A percentile compares a stretch with the other conserved stretches of the same genome.
Conservation (phyloP, 2,113 vertebrate genomes). For the Hirundichthys speculiger region DNA sequence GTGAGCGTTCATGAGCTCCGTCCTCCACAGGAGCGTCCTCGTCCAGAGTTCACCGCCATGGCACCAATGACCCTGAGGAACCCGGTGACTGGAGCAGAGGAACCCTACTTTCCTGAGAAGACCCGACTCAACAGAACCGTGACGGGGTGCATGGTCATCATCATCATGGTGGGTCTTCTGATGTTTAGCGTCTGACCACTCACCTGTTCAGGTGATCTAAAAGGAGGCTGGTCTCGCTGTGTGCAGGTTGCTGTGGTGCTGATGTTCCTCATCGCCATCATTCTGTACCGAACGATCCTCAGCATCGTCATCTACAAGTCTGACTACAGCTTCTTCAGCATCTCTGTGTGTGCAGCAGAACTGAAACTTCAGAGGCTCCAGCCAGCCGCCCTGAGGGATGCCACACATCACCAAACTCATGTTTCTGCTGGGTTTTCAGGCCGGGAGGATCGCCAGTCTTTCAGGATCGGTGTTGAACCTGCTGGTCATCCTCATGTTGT, state of each 20-base stretch:
- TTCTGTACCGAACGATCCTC: constrained; percentile 81
- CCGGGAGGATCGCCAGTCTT: constrained; percentile 76
- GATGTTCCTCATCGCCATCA: constrained; percentile 84
- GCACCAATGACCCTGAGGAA: constrained; percentile 82
- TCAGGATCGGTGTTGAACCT: constrained; percentile 80
- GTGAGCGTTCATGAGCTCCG: neutral
- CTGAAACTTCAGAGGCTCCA: neutral
- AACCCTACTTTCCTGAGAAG: constrained; percentile 79
- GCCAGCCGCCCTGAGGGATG: neutral
- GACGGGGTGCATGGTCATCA: constrained; percentile 80
- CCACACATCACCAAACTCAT: neutral
- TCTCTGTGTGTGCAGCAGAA: constrained; percentile 71
- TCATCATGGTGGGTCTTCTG: constrained; percentile 79
- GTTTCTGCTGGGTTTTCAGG: constrained; percentile 55
- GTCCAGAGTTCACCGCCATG: constrained; percentile 82
- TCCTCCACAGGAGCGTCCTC: constrained; percentile 74
- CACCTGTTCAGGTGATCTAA: too few species aligned
- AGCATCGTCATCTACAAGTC: constrained; percentile 80
- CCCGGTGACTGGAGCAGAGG: constrained; percentile 82
- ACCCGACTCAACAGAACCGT: constrained; percentile 71
- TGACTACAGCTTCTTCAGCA: constrained; percentile 46
- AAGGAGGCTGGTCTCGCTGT: neutral
- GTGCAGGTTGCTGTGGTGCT: constrained; percentile 71
- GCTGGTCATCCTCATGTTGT: constrained; percentile 80
- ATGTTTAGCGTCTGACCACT: neutral